Conservation (phyloP, 2,888 invertebrate species). For the Dicycla oo region DNA sequence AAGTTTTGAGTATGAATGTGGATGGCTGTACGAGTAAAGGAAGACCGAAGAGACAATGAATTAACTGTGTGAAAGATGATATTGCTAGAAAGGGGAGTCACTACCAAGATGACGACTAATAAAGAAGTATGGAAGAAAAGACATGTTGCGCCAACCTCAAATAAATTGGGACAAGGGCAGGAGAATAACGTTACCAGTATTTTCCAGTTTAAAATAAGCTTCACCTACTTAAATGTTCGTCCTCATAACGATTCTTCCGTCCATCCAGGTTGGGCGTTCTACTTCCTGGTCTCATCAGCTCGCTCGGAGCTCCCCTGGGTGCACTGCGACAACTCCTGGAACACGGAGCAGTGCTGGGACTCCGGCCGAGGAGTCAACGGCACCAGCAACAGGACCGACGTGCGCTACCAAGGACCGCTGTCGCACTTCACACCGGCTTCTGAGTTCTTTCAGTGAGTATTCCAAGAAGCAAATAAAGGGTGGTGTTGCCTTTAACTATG, state of each 20-base stretch:
- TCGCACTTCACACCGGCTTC: conserved; percentile 93
- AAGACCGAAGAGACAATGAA: too few species aligned
- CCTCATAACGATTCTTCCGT: not conserved
- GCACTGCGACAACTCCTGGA: conserved; percentile 95
- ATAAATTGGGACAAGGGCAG: too few species aligned
- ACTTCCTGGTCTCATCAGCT: conserved; percentile 94
- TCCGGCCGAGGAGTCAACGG: conserved; percentile 76
- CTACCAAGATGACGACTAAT: too few species aligned
- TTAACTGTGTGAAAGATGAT: too few species aligned
- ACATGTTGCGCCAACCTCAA: too few species aligned
- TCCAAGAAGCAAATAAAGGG: not conserved
- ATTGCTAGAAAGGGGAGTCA: too few species aligned
- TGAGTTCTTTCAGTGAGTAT: conserved; percentile 93
- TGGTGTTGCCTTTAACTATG: not conserved
- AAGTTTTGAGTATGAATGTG: too few species aligned
- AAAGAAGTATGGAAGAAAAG: too few species aligned
- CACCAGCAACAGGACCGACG: conserved; percentile 80
- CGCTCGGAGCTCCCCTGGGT: conserved; percentile 94
- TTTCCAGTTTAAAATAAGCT: not conserved
- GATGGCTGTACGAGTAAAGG: too few species aligned
- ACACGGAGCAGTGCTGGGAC: conserved; percentile 93
- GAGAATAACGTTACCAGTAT: not conserved
- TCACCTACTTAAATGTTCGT: not conserved
- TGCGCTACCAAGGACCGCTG: conserved; percentile 87
- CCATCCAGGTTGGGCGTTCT: conserved; percentile 93